Evolutionary conservation across 2,797 vertebrate genomes (phyloP).

Genomic region (Myotis myotis): DNA sequence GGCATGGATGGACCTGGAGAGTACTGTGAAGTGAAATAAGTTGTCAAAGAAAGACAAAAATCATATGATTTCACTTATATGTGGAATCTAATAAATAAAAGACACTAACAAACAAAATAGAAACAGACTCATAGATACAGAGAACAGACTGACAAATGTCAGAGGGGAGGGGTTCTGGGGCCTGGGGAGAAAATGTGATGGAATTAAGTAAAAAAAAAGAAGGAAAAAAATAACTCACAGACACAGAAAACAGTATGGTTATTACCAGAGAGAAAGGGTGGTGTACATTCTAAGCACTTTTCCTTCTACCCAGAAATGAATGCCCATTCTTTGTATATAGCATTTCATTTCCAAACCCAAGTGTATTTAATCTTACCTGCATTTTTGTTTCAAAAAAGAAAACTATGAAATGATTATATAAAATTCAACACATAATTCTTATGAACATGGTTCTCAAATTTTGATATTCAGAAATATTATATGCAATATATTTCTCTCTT

Average conservation of each 20-base stretch:
- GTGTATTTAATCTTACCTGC: constrained; percentile 50
- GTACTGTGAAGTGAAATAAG: not conserved
- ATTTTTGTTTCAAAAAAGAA: constrained; percentile 14
- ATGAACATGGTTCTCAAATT: constrained; percentile 11
- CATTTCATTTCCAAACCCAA: constrained; percentile 52
- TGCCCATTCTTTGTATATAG: constrained; percentile 9
- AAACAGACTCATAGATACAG: not conserved
- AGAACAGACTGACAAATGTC: not conserved
- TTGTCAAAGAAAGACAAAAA: not conserved
- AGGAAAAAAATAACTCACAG: not conserved
- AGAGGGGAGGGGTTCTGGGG: not conserved
- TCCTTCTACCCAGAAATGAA: constrained; percentile 46
- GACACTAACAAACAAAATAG: not conserved
- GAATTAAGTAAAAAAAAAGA: not conserved
- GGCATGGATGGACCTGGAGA: not conserved
- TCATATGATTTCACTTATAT: not conserved
- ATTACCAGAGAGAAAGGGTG: not conserved
- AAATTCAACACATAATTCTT: constrained; percentile 43
- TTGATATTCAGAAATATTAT: constrained; percentile 18
- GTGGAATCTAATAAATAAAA: not conserved
- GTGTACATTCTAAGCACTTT: constrained; percentile 10
- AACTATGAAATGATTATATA: constrained; percentile 44
- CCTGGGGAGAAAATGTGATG: not conserved
- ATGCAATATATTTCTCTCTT: not conserved
- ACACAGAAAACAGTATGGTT: not conserved